Evolutionary conservation across 30 jellyfish, hydroid and myxozoan species (phyloP).

Genomic region (Morbakka virulenta): DNA sequence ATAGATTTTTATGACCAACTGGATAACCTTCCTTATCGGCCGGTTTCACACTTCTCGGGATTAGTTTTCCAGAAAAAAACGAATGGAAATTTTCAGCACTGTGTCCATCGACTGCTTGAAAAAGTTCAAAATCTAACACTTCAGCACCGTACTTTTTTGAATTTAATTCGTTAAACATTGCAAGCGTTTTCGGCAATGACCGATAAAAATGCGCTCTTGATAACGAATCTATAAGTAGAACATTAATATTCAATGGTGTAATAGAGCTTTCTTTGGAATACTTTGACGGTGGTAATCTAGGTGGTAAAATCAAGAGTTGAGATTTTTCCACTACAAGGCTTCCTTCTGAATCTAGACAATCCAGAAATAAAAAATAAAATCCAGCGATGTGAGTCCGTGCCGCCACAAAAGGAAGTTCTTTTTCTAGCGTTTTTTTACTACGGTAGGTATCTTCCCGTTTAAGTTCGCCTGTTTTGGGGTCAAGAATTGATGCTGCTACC

Average conservation of each 20-base stretch:
- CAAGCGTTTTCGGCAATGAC: conserved; percentile 50
- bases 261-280: not conserved
- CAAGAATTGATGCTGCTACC: too few relatives aligned
- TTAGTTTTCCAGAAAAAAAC: conserved; percentile 70
- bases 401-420: not conserved
- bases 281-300: not conserved
- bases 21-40: conserved; percentile 38
- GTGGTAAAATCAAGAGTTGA: conserved; percentile 34
- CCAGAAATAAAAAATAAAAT: conserved; percentile 17
- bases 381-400: not conserved
- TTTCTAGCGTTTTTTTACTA: conserved; percentile 3
- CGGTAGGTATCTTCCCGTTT: too few relatives aligned
- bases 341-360: conserved; percentile 1
- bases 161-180: conserved; percentile 49
- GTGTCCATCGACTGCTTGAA: conserved; percentile 95
- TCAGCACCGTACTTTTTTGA: conserved; percentile 31
- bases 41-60: conserved; percentile 57
- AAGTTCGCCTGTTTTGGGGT: too few relatives aligned
- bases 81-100: conserved; percentile 83
- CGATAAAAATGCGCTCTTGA: conserved; percentile 86
- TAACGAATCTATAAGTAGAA: conserved; percentile 73
- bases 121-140: conserved; percentile 70
- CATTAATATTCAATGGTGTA: conserved; percentile 35
- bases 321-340: not conserved
- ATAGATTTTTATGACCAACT: conserved; percentile 44